Evolutionary conservation across 2,113 vertebrate species (phyloP).

Genomic region (Mormyrus lacerda): DNA sequence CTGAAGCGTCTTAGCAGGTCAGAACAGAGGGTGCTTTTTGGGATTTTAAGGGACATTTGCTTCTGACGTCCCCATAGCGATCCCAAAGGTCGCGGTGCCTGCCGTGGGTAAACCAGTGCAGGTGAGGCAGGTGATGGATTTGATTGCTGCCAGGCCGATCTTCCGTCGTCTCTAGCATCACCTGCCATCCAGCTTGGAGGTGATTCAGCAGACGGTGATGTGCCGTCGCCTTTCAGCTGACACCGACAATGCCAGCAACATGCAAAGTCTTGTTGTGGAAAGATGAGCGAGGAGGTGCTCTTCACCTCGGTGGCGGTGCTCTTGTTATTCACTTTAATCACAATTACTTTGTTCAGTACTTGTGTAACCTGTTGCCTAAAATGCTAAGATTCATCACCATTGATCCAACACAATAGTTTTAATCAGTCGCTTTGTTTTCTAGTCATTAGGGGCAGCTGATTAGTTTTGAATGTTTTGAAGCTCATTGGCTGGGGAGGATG

Average conservation of each 20-base stretch:
- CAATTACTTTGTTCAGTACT: not conserved
- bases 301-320: not conserved
- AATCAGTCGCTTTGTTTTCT: not conserved
- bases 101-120: not conserved
- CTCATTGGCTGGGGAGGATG: not conserved
- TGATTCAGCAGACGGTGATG: not conserved
- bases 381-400: not conserved
- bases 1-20: not conserved
- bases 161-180: conserved; percentile 28
- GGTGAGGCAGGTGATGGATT: not conserved
- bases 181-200: conserved; percentile 41
- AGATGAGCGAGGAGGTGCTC: not conserved
- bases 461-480: not conserved
- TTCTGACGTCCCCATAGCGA: not conserved
- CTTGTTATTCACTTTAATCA: not conserved
- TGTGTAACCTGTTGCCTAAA: not conserved
- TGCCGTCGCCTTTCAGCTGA: not conserved
- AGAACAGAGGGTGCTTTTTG: not conserved
- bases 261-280: not conserved
- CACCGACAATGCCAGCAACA: not conserved
- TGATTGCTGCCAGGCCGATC: not conserved
- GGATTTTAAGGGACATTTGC: not conserved
- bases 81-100: not conserved
- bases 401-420: not conserved
- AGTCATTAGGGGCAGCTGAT: not conserved